Conservation (phyloP, 2,797 vertebrate genomes). For the Microctenopoma steveboyesi region DNA sequence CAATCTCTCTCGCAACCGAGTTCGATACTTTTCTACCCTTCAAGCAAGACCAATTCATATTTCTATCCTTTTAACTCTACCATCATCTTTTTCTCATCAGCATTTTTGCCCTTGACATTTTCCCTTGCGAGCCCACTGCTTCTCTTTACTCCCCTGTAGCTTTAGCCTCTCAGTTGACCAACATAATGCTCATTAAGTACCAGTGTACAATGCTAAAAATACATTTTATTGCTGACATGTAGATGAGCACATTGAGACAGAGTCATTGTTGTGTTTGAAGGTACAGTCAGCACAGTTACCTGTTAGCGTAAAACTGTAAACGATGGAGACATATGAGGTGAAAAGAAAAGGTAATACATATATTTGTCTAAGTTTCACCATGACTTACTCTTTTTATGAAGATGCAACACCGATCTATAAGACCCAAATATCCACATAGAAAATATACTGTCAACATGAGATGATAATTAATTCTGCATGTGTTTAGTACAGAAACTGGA, state of each 20-base stretch:
- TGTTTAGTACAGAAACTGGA: neutral
- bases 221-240: neutral
- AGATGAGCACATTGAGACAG: neutral
- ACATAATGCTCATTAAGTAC: too few species aligned
- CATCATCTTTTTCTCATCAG: conserved; percentile 39
- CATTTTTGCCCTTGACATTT: conserved; percentile 19
- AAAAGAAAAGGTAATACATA: neutral
- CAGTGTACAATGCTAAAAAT: neutral
- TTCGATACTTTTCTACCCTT: conserved; percentile 37
- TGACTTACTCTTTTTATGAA: neutral
- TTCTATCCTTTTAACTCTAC: conserved; percentile 25
- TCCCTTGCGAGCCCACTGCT: neutral
- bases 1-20: conserved; percentile 41
- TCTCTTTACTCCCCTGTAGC: neutral
- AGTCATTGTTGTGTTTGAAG: neutral
- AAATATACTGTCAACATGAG: too few species aligned
- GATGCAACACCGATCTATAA: neutral
- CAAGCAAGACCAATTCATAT: conserved; percentile 28
- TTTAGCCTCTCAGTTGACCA: neutral
- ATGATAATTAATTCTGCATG: too few species aligned
- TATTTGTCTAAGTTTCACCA: neutral
- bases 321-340: too few species aligned
- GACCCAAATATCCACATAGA: neutral
- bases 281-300: neutral
- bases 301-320: neutral